phyloP scores from a whole-genome alignment of 2,797 vertebrate species.

The Pelochelys cantorii region DNA sequence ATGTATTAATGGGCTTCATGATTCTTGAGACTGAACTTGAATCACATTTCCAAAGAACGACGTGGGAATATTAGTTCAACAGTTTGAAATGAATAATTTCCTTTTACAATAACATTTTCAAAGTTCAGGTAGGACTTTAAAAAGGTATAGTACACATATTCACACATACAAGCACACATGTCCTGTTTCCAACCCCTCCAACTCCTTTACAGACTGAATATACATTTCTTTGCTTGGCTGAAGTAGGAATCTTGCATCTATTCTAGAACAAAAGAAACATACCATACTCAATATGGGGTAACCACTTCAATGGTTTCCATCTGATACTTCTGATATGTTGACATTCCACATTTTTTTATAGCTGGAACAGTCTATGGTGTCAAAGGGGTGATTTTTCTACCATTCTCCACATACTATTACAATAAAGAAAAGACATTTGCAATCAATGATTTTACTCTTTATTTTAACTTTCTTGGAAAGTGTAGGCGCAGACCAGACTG shows the following conservation, averaged over 20 bases:
- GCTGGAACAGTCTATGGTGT: neutral
- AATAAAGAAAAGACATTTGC: constrained; percentile 4
- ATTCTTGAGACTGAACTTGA: constrained; percentile 3
- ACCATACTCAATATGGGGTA: neutral
- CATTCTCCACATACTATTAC: neutral
- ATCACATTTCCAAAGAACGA: constrained; percentile 5
- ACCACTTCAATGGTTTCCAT: neutral
- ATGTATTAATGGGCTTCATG: neutral
- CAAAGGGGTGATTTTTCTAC: neutral
- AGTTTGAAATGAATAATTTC: constrained; percentile 10
- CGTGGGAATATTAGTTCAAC: neutral
- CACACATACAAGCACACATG: neutral
- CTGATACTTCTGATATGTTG: constrained; percentile 16
- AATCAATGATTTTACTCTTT: neutral
- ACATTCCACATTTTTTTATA: constrained; percentile 10
- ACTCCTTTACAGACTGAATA: neutral
- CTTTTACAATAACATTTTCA: constrained; percentile 2
- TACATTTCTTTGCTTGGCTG: constrained; percentile 1
- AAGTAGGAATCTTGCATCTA: constrained; percentile 15
- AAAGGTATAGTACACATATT: constrained; percentile 12
- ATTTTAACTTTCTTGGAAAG: constrained; percentile 13
- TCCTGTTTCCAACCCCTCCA: no score
- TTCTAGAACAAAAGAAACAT: constrained; percentile 13
- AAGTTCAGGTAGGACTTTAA: constrained; percentile 24
- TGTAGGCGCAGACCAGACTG: neutral